Base-by-base conservation (phyloP, 2,888 invertebrate species). In the Tenthredo scrophulariae region DNA sequence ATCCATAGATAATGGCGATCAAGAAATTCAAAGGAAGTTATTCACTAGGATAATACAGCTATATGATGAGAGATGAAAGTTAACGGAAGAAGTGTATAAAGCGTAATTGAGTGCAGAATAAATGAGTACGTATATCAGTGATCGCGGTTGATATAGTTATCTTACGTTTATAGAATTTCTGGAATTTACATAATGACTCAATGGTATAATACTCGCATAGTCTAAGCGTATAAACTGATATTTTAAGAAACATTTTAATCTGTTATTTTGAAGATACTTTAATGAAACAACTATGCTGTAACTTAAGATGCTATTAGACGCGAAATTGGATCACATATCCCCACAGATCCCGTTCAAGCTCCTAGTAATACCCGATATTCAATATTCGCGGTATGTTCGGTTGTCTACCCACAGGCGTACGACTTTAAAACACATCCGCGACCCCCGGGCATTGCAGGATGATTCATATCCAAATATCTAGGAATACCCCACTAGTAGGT, bases 361-460 rank as follows among this genome's bases (percentile, higher is more conserved):
- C n/a, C 33, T 58, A 10, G 26, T 54, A 46, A 33, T 22, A 77
- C 33, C 15, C 37, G 40, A 40, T 22, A 22, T 62, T 37, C n/a
- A 22, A 62, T 62, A 50, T 40, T 18, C 22, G 1, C 37, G 40
- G 58, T 80, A 62, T 13, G 80, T 80, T 37, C n/a, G 58, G 80
- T 80, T 62, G 80, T 15, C 80, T 13, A 22, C 62, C 46, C n/a
- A n/a, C 58, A 80, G 62, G 80, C 80, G 80, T n/a, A 37, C n/a
- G 43, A 43, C 29, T 43, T 74, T 22, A 13, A 6, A 33, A 74
- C n/a, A 43, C 74, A 43, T 74, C 74, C 74, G 26, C 54, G 43
- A 74, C 74, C 74, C 74, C 74, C 40, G 43, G 43, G n/a, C 37
- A 37, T 22, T 74, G n/a, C 72, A 10, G 75, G 26, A 62, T 80